Evolutionary conservation across 2,888 invertebrate species (phyloP), one percentile per base, ranked within the genome.

Genomic region (Pimpla rufipes): DNA sequence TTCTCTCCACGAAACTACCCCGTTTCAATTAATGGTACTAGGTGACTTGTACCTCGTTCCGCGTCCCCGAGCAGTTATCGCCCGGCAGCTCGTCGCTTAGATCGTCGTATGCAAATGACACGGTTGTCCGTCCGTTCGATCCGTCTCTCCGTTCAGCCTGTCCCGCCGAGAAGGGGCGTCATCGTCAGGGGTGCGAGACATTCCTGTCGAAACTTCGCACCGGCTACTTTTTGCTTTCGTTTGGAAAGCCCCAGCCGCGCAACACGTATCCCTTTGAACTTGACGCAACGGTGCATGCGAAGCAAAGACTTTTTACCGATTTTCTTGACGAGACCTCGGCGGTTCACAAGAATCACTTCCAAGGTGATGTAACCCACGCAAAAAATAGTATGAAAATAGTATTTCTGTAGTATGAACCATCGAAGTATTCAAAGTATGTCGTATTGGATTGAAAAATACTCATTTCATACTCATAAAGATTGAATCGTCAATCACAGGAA

Each of bases 1-100:
- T 85, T 85, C 86, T 83, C 84, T 67, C 73, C 74, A 81, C 79
- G 79, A 85, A 89, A 86, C 88, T 89, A 90, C 90, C 89, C 91
- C 89, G 88, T 91, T 91, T 91, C 91, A 91, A 91, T 91, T 91
- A 91, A 89, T 89, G 88, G 87, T 89, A 89, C 90, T 90, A 90
- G 91, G 90, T 90, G 89, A 90, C 90, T 91, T 91, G 91, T 91
- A 90, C 88, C 89, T 90, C 89, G 86, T 90, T 91, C 88, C 87
- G 85, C 87, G 77, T 89, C 88, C 90, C 90, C 87, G 87, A 88
- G 82, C 88, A 90, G 90, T 90, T 91, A 91, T 90, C 90, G 88
- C 87, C 76, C 45, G 71, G 80, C 85, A 84, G 83, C 87, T 68
- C 86, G 85, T 86, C 85, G 68, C 47, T 76, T 85, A 86, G 86